phyloP scores from a whole-genome alignment of 1,140 invertebrate species.

The Paraescarpia echinospica region DNA sequence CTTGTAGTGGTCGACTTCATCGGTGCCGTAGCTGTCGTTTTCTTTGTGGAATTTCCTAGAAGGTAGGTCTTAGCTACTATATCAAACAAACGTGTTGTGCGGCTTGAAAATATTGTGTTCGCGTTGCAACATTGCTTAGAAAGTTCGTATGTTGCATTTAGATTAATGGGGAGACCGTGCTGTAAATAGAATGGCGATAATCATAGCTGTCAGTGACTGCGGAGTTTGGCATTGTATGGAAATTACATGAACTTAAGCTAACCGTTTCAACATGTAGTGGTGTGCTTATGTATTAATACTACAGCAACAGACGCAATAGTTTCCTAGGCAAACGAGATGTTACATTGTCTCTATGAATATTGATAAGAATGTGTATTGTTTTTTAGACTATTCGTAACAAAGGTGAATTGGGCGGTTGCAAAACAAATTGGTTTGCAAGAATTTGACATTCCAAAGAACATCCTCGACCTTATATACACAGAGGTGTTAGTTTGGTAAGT shows the following conservation, averaged over 20 bases:
- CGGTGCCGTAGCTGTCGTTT: slow-evolving; percentile 73
- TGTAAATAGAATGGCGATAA: too few relatives aligned
- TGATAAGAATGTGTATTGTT: background rate
- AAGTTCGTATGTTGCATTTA: too few relatives aligned
- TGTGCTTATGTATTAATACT: too few relatives aligned
- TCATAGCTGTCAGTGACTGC: too few relatives aligned
- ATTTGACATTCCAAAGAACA: slow-evolving; percentile 19
- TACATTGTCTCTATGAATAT: background rate
- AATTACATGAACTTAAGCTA: too few relatives aligned
- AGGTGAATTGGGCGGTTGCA: background rate
- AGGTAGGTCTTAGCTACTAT: slow-evolving; percentile 57
- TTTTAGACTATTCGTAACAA: background rate
- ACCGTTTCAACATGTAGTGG: too few relatives aligned
- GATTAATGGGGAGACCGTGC: too few relatives aligned
- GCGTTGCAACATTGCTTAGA: too few relatives aligned
- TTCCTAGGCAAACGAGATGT: background rate
- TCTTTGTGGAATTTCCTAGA: slow-evolving; percentile 79
- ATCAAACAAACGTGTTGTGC: too few relatives aligned
- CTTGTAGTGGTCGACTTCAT: slow-evolving; percentile 78
- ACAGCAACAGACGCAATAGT: too few relatives aligned
- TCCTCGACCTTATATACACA: slow-evolving; percentile 16
- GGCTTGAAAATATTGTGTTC: too few relatives aligned
- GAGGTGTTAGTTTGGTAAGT: slow-evolving; percentile 15
- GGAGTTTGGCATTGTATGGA: too few relatives aligned
- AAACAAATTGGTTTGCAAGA: slow-evolving; percentile 7